Conservation (phyloP, 2,113 vertebrate species). For the Talpa occidentalis region DNA sequence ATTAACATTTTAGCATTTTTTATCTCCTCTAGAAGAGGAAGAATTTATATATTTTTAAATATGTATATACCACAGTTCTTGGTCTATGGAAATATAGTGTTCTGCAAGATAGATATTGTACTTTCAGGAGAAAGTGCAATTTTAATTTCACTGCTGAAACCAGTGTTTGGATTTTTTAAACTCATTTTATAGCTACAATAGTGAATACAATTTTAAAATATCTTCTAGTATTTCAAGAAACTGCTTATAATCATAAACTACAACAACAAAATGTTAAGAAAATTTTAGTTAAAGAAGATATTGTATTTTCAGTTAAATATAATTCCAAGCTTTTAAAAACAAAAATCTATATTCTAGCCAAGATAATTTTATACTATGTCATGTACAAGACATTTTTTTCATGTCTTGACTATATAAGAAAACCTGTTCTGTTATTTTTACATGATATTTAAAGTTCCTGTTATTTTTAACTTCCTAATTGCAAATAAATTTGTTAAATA, state of each 20-base stretch:
- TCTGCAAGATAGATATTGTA: background rate
- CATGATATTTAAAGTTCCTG: constrained; percentile 21
- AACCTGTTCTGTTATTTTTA: background rate
- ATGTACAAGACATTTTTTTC: background rate
- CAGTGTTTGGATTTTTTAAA: background rate
- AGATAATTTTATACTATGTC: constrained; percentile 48
- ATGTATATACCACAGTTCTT: background rate
- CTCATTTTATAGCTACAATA: background rate
- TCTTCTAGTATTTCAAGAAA: constrained; percentile 25
- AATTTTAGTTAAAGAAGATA: constrained; percentile 49
- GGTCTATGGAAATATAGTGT: background rate
- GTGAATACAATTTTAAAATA: background rate
- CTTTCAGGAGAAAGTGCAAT: background rate
- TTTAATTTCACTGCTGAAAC: background rate
- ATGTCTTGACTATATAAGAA: constrained; percentile 28
- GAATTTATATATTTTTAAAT: background rate
- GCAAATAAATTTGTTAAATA: constrained; percentile 22
- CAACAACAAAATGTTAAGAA: constrained; percentile 11
- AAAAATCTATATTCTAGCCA: constrained; percentile 48
- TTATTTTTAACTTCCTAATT: background rate
- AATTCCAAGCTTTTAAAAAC: constrained; percentile 57
- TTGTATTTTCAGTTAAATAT: constrained; percentile 60
- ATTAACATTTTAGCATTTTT: background rate
- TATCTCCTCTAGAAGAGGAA: background rate
- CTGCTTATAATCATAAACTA: constrained; percentile 39